phyloP scores from a whole-genome alignment of 30 jellyfish, hydroid and myxozoan genomes.

The Aurelia sp. region DNA sequence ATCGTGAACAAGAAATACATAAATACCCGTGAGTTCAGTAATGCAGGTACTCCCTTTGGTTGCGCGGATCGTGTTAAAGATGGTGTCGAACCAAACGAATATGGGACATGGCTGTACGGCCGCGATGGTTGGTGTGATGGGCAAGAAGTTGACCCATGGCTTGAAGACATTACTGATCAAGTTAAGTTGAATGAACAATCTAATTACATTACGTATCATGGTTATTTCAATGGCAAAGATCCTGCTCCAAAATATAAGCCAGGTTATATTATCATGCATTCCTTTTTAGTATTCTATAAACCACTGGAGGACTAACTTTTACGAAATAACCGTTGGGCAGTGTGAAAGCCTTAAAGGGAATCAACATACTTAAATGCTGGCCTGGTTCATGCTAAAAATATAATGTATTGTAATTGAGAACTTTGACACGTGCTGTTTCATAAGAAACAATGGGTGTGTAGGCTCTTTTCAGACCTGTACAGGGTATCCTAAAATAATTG shows the following conservation, averaged over 20 bases:
- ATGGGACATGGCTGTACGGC: constrained; percentile 99
- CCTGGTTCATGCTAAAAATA: too few relatives aligned
- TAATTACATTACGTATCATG: constrained; percentile 77
- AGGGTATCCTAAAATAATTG: too few relatives aligned
- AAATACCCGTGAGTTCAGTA: constrained; percentile 89
- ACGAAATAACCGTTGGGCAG: too few relatives aligned
- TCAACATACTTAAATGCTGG: too few relatives aligned
- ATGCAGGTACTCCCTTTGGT: constrained; percentile 98
- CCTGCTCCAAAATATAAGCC: constrained; percentile 90
- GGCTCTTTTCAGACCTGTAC: too few relatives aligned
- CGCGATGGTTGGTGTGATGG: constrained; percentile 99
- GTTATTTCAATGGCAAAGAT: constrained; percentile 90
- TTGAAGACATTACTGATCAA: constrained; percentile 92
- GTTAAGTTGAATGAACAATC: constrained; percentile 57
- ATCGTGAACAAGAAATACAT: constrained; percentile 71
- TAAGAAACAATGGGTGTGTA: too few relatives aligned
- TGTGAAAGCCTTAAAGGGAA: too few relatives aligned
- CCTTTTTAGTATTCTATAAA: constrained; percentile 85
- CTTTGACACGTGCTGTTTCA: too few relatives aligned
- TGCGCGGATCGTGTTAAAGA: constrained; percentile 95
- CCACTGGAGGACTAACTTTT: constrained; percentile 22
- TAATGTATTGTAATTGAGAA: too few relatives aligned
- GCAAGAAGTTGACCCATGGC: constrained; percentile 97
- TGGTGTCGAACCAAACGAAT: constrained; percentile 98
- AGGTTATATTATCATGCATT: constrained; percentile 95